These are phyloP conservation scores for Chymomyza amoena DNA, from an alignment of 2,888 invertebrate genomes.

Conservation along the genomic window DNA sequence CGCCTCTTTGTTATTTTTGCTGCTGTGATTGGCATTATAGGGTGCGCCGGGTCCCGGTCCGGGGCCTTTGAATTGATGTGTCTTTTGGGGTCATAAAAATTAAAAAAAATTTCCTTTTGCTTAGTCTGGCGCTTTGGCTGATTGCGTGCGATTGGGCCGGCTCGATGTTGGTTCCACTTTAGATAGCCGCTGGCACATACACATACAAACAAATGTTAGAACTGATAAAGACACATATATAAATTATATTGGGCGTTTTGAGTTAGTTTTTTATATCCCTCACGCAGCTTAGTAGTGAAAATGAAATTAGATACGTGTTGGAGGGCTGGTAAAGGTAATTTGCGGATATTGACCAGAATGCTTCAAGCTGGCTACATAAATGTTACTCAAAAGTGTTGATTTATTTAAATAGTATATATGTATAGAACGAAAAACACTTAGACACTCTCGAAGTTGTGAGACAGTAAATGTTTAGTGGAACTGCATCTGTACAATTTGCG, in stretches of 20 bases:
- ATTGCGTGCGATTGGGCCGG: neutral
- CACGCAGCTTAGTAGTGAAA: slow-evolving; percentile 41
- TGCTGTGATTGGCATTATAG: neutral
- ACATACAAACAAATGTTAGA: neutral
- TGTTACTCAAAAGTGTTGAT: slow-evolving; percentile 25
- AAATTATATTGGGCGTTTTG: slow-evolving; percentile 70
- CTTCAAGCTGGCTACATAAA: slow-evolving; percentile 39
- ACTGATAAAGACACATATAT: slow-evolving; percentile 32
- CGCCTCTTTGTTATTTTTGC: neutral
- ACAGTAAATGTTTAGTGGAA: slow-evolving; percentile 38
- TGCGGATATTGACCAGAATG: slow-evolving; percentile 49
- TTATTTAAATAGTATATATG: slow-evolving; percentile 1
- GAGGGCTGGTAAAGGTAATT: slow-evolving; percentile 9
- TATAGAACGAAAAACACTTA: neutral
- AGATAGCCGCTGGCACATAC: neutral
- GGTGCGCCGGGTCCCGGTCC: slow-evolving; percentile 3
- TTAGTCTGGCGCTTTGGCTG: neutral
- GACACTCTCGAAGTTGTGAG: neutral
- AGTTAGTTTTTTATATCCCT: slow-evolving; percentile 70
- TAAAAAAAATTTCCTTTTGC: slow-evolving; percentile 59
- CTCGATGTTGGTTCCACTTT: neutral
- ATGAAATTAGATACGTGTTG: slow-evolving; percentile 69
- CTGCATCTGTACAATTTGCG: neutral
- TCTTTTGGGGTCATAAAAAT: slow-evolving; percentile 74
- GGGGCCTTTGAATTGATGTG: slow-evolving; percentile 65